Conservation (phyloP, 2,797 vertebrate species). For the Nannoperca australis region DNA sequence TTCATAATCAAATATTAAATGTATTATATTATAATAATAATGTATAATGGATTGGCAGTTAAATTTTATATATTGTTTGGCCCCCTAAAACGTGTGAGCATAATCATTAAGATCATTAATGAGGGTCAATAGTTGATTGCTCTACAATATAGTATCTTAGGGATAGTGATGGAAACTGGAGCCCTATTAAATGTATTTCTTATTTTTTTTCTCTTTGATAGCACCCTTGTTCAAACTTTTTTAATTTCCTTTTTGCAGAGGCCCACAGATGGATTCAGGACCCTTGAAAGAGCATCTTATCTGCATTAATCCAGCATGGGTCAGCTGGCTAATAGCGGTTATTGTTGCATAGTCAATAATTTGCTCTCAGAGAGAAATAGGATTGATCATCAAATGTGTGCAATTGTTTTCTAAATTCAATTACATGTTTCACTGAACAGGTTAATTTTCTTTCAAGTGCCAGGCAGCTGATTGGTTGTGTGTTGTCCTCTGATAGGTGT, state of each 20-base stretch:
- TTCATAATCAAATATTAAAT: no score
- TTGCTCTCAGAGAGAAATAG: conserved; percentile 5
- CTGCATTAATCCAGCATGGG: background rate
- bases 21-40: no score
- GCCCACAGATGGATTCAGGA: no score
- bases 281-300: background rate
- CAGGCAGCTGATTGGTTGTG: background rate
- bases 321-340: conserved; percentile 7
- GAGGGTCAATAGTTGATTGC: no score
- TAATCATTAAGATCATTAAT: no score
- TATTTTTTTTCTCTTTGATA: background rate
- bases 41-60: no score
- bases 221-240: background rate
- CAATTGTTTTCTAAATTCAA: conserved; percentile 27
- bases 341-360: conserved; percentile 12
- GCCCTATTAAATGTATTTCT: background rate
- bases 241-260: no score
- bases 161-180: background rate
- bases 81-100: no score
- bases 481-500: background rate
- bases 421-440: conserved; percentile 48
- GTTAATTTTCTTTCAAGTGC: conserved; percentile 17
- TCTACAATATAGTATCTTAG: no score
- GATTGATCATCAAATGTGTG: conserved; percentile 28
- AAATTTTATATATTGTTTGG: no score